Evolutionary conservation across 2,888 invertebrate genomes (phyloP).

Genomic region (Sicus ferrugineus): DNA sequence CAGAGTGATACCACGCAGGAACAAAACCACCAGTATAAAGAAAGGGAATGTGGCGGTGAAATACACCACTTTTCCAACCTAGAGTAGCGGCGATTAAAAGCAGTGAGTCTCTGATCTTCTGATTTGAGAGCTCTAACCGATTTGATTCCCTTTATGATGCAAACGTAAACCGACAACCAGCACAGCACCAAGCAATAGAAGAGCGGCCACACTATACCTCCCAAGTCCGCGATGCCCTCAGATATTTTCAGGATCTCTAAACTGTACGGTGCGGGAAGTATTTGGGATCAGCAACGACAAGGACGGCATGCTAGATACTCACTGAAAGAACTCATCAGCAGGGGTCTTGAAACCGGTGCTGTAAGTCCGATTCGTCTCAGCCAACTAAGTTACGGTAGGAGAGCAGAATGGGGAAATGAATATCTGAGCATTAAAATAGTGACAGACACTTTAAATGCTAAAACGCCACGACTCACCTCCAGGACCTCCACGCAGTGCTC

Average conservation of each 20-base stretch:
- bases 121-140: conserved; percentile 63
- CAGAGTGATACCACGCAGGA: conserved; percentile 80
- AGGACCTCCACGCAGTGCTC: conserved; percentile 69
- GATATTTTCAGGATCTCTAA: conserved; percentile 81
- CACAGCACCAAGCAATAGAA: conserved; percentile 77
- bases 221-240: conserved; percentile 75
- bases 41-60: conserved; percentile 88
- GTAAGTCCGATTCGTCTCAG: conserved; percentile 44
- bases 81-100: background rate
- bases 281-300: background rate
- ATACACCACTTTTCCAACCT: conserved; percentile 72
- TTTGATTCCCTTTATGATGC: conserved; percentile 87
- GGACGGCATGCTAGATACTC: conserved; percentile 52
- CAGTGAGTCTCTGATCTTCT: background rate
- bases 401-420: background rate
- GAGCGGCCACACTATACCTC: conserved; percentile 82
- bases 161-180: conserved; percentile 84
- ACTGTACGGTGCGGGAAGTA: conserved; percentile 67
- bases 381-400: conserved; percentile 39
- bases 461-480: conserved; percentile 42
- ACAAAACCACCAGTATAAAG: conserved; percentile 74
- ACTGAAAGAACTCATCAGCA: conserved; percentile 87
- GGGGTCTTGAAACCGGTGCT: conserved; percentile 67
- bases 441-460: background rate
- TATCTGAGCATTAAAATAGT: background rate